phyloP scores from a whole-genome alignment of 2,888 invertebrate species.

The Chymomyza caudatula region DNA sequence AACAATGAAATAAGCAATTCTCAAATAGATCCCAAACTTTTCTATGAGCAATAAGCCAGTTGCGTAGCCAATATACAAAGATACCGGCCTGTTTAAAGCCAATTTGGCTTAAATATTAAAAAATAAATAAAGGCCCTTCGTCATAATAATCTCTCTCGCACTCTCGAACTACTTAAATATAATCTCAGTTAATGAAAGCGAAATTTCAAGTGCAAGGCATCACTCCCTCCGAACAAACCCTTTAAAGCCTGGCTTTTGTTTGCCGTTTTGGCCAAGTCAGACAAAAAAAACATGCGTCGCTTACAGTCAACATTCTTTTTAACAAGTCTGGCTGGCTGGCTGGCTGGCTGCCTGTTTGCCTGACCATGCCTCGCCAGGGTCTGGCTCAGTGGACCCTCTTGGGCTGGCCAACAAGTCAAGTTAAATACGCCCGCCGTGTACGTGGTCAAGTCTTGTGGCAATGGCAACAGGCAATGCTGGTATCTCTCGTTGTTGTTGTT shows the following conservation, averaged over 20 bases:
- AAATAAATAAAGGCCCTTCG: background rate
- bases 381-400: conserved; percentile 4
- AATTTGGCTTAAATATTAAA: conserved; percentile 69
- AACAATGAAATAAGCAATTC: too few relatives aligned
- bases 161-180: conserved; percentile 30
- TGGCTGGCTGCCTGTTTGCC: conserved; percentile 24
- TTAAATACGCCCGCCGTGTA: conserved; percentile 70
- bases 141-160: background rate
- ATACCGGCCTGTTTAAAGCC: conserved; percentile 31
- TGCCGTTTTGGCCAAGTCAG: background rate
- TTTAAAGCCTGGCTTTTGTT: conserved; percentile 2
- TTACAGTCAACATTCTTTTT: conserved; percentile 68
- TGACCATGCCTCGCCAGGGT: conserved; percentile 32
- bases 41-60: too few relatives aligned
- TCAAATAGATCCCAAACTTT: too few relatives aligned
- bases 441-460: conserved; percentile 31
- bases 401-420: conserved; percentile 49
- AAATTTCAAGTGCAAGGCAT: conserved; percentile 42
- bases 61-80: too few relatives aligned
- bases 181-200: conserved; percentile 67
- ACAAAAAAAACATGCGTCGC: conserved; percentile 56
- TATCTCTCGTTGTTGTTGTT: background rate
- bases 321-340: conserved; percentile 53
- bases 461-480: background rate
- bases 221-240: background rate